Evolutionary conservation across 2,888 invertebrate species (phyloP).

Genomic region (Thera obeliscata): DNA sequence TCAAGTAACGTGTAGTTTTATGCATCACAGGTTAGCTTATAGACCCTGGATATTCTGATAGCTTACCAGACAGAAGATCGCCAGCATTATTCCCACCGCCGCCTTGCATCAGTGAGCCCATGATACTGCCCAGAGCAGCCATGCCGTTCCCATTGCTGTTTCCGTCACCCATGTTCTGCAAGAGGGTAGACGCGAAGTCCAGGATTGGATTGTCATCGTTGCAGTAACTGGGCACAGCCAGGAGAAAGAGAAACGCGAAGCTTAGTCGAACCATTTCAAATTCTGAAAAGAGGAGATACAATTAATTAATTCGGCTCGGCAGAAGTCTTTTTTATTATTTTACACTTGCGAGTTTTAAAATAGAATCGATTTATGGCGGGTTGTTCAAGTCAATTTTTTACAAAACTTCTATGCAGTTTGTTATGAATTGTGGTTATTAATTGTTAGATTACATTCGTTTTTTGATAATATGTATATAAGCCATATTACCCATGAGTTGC

Average conservation of each 20-base stretch:
- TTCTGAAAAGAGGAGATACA: conserved; percentile 28
- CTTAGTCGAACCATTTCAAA: conserved; percentile 60
- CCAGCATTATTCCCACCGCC: conserved; percentile 66
- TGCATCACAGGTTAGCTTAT: no score
- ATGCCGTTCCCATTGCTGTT: conserved; percentile 68
- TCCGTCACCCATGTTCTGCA: conserved; percentile 85
- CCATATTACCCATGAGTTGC: neutral
- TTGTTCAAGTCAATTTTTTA: no score
- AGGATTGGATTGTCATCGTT: conserved; percentile 85
- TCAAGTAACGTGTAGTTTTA: no score
- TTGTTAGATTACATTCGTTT: no score
- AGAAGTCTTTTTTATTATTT: no score
- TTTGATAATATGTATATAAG: no score
- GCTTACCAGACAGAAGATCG: conserved; percentile 76
- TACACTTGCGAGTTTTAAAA: no score
- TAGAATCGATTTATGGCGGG: no score
- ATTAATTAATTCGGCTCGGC: neutral
- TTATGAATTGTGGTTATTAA: no score
- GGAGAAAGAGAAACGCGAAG: conserved; percentile 56
- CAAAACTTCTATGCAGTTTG: no score
- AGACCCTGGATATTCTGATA: no score
- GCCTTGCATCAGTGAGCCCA: conserved; percentile 88
- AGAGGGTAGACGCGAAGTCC: conserved; percentile 88
- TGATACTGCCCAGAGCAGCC: conserved; percentile 86
- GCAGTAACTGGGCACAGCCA: conserved; percentile 55